phyloP scores from a whole-genome alignment of 2,113 vertebrate species.

The Anolis sagrei region DNA sequence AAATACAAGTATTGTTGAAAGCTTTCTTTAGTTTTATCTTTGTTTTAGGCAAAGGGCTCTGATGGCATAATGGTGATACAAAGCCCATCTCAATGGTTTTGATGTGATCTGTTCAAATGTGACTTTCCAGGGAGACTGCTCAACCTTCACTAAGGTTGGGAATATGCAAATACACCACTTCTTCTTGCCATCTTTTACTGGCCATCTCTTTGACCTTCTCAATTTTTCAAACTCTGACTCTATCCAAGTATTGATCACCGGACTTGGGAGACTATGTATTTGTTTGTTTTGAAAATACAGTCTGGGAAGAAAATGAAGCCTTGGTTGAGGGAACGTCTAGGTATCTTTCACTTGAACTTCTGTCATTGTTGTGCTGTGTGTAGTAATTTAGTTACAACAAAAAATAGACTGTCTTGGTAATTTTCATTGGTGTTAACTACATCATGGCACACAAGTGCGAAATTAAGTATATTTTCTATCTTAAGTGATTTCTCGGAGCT shows the following conservation, averaged over 20 bases:
- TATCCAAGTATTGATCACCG: background rate
- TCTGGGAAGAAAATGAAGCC: background rate
- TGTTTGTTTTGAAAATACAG: background rate
- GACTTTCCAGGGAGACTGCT: slow-evolving; percentile 4
- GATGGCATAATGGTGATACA: slow-evolving; percentile 54
- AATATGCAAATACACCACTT: background rate
- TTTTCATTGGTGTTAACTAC: slow-evolving; percentile 27
- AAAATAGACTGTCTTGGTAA: slow-evolving; percentile 27
- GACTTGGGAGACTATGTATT: background rate
- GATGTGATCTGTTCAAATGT: slow-evolving; percentile 8
- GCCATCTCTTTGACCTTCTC: background rate
- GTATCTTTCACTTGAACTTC: background rate
- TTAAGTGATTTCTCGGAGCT: slow-evolving; percentile 34
- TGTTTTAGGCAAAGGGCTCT: slow-evolving; percentile 67
- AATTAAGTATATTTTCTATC: slow-evolving; percentile 30
- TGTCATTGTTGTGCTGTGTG: slow-evolving; percentile 15
- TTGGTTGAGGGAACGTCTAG: background rate
- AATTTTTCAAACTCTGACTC: background rate
- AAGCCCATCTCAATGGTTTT: slow-evolving; percentile 53
- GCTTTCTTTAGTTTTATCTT: slow-evolving; percentile 52
- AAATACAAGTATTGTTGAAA: slow-evolving; percentile 69
- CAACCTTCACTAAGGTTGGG: background rate
- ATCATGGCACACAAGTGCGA: background rate
- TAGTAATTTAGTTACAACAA: slow-evolving; percentile 36
- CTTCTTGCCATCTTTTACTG: background rate